Conservation (phyloP, 2,113 vertebrate species). For the Myotis yumanensis region DNA sequence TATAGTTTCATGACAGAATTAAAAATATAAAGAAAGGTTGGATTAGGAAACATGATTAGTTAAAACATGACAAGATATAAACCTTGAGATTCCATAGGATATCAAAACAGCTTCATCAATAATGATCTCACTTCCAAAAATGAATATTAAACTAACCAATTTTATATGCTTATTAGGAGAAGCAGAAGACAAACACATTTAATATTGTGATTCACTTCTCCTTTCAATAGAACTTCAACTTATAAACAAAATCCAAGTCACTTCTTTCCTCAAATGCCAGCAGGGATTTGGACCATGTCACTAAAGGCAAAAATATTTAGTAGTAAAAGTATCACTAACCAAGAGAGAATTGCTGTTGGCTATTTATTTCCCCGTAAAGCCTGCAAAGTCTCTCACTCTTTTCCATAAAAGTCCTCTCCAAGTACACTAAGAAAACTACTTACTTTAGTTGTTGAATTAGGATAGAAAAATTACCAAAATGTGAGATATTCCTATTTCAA, state of each 20-base stretch:
- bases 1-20: conserved; percentile 32
- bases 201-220: conserved; percentile 19
- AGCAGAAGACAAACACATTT: not conserved
- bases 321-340: conserved; percentile 40
- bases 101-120: not conserved
- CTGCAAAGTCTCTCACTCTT: not conserved
- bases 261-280: conserved; percentile 4
- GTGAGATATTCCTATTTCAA: conserved; percentile 1
- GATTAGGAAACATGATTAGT: conserved; percentile 12
- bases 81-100: not conserved
- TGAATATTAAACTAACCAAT: not conserved
- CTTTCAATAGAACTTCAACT: conserved; percentile 1
- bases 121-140: not conserved
- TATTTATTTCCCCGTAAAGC: conserved; percentile 6
- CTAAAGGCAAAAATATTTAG: conserved; percentile 18
- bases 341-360: conserved; percentile 8
- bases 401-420: conserved; percentile 4
- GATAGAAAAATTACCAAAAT: conserved; percentile 40
- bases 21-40: not conserved
- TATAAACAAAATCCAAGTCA: conserved; percentile 18
- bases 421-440: not conserved
- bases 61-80: conserved; percentile 22
- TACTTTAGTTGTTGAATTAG: conserved; percentile 29
- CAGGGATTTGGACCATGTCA: not conserved
- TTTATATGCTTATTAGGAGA: not conserved